Evolutionary conservation across 1,140 invertebrate species (phyloP).

Genomic region (Dryas iulia): DNA sequence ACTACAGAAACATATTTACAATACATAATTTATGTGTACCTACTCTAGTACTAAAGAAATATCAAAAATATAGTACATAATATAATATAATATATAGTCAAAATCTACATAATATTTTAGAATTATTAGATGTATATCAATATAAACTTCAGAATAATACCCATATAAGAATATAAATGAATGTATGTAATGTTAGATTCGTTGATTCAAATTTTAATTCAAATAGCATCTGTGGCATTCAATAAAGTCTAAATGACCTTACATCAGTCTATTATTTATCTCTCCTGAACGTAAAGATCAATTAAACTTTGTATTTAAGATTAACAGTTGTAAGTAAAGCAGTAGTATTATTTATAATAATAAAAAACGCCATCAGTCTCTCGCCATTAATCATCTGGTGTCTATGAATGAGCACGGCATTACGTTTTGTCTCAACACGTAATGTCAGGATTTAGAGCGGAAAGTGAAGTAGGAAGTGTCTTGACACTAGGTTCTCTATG

Average conservation of each 20-base stretch:
- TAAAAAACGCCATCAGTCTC: no score
- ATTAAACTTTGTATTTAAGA: no score
- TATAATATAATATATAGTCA: background rate
- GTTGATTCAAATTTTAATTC: constrained; percentile 38
- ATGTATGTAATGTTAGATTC: constrained; percentile 33
- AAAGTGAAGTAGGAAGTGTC: no score
- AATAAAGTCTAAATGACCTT: constrained; percentile 28
- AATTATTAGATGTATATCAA: constrained; percentile 37
- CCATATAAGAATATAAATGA: constrained; percentile 17
- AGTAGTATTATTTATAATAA: no score
- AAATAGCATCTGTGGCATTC: constrained; percentile 31
- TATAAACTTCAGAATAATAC: constrained; percentile 32
- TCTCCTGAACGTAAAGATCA: background rate
- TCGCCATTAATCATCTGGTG: no score
- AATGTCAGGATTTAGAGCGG: no score
- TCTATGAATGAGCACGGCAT: no score
- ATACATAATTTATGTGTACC: constrained; percentile 21
- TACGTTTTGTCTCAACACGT: no score
- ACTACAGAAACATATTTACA: constrained; percentile 27
- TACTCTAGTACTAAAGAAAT: constrained; percentile 22
- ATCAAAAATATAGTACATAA: background rate
- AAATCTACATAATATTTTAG: constrained; percentile 13
- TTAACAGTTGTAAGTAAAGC: no score
- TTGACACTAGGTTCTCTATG: no score
- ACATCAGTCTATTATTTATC: background rate